phyloP scores from a whole-genome alignment of 2,888 invertebrate species.

The Hirtodrosophila confusa region DNA sequence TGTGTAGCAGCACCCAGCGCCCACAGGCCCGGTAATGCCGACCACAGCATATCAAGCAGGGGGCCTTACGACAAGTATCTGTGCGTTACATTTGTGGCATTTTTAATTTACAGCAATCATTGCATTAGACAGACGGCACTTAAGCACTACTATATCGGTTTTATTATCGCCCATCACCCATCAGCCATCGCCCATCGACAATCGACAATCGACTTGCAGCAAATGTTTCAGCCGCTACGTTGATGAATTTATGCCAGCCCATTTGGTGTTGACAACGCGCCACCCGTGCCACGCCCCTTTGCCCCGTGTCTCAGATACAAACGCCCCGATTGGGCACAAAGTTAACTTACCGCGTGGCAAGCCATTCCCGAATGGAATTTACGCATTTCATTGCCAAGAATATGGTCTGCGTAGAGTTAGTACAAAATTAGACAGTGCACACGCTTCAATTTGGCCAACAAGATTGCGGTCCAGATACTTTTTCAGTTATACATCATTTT shows the following conservation, averaged over 20 bases:
- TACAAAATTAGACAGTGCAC: no score
- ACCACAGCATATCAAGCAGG: constrained; percentile 66
- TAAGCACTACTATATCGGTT: constrained; percentile 75
- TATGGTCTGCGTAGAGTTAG: no score
- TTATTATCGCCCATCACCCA: constrained; percentile 61
- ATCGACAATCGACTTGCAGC: constrained; percentile 51
- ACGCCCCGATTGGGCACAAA: constrained; percentile 52
- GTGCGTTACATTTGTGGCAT: constrained; percentile 79
- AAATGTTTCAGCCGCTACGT: constrained; percentile 53
- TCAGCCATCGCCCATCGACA: constrained; percentile 37
- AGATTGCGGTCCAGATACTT: no score
- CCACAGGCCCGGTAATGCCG: constrained; percentile 48
- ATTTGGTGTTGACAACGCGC: constrained; percentile 55
- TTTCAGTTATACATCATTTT: no score
- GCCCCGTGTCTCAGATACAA: constrained; percentile 51
- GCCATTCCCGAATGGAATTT: constrained; percentile 30
- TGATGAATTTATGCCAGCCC: constrained; percentile 76
- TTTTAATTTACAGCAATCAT: constrained; percentile 75
- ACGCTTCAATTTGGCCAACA: no score
- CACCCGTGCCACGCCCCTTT: constrained; percentile 39
- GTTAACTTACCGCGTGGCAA: constrained; percentile 44
- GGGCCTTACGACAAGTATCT: constrained; percentile 63
- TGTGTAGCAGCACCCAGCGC: constrained; percentile 4
- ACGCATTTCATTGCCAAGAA: background rate
- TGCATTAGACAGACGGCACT: constrained; percentile 69